phyloP scores from a whole-genome alignment of 2,888 invertebrate species.

The Acanthopleura granulata region DNA sequence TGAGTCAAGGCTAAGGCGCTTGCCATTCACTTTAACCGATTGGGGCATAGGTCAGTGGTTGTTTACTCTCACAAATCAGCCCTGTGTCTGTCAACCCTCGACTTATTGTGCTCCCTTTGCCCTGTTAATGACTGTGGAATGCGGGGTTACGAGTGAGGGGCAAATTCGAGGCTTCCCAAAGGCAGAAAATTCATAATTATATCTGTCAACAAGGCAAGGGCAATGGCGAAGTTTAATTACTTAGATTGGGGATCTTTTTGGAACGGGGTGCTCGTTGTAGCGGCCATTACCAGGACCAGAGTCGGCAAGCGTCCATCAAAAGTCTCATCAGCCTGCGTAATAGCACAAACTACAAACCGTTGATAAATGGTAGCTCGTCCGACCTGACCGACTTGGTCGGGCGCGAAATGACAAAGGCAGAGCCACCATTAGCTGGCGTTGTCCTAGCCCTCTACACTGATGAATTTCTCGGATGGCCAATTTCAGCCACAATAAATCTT shows the following conservation, averaged over 20 bases:
- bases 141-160: not conserved
- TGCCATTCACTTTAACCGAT: too few species aligned
- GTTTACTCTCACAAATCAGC: conserved; percentile 17
- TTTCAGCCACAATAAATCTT: conserved; percentile 12
- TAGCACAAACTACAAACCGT: not conserved
- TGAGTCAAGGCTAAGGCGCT: too few species aligned
- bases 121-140: conserved; percentile 7
- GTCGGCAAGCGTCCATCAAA: conserved; percentile 8
- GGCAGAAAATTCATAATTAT: conserved; percentile 17
- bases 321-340: conserved; percentile 13
- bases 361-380: conserved; percentile 10
- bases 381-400: conserved; percentile 5
- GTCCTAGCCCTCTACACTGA: not conserved
- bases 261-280: conserved; percentile 4
- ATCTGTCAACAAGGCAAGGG: conserved; percentile 9
- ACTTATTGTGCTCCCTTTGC: conserved; percentile 4
- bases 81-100: not conserved
- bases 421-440: not conserved
- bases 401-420: conserved; percentile 13
- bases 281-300: not conserved
- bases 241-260: conserved; percentile 5
- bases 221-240: conserved; percentile 12
- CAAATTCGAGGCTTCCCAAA: not conserved
- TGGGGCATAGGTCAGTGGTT: not conserved
- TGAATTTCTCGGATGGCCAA: conserved; percentile 18